These are phyloP conservation scores for Hippasteria phrygiana DNA, from an alignment of 53 echinoderm and acorn worm species.

Conservation along the genomic window DNA sequence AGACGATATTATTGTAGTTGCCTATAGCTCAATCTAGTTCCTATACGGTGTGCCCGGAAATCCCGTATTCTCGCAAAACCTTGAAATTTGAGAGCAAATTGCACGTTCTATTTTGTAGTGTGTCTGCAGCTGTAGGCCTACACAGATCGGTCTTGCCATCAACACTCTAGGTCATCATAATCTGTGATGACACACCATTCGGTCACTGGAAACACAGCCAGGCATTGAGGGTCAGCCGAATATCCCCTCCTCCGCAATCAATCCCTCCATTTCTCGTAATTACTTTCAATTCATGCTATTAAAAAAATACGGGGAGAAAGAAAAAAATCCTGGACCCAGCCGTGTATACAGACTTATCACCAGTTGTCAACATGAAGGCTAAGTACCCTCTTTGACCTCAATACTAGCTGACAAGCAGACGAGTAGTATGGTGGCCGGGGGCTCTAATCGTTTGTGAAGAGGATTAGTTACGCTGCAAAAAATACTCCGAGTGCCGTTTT, in stretches of 20 bases:
- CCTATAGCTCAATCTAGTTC: too few relatives aligned
- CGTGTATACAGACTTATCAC: neutral
- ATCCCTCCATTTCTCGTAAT: constrained; percentile 16
- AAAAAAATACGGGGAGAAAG: neutral
- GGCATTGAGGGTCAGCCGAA: neutral
- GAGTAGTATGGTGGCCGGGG: neutral
- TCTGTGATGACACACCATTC: too few relatives aligned
- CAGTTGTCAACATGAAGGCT: constrained; percentile 16
- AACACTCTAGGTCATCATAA: too few relatives aligned
- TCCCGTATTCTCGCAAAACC: too few relatives aligned
- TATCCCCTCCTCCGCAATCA: constrained; percentile 37
- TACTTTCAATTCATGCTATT: constrained; percentile 47
- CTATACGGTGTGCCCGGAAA: too few relatives aligned
- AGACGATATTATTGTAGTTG: too few relatives aligned
- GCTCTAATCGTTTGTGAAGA: constrained; percentile 4
- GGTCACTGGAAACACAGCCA: neutral
- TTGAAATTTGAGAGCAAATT: too few relatives aligned
- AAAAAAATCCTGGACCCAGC: neutral
- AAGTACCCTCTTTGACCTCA: neutral
- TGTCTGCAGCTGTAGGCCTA: too few relatives aligned
- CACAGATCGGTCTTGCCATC: too few relatives aligned
- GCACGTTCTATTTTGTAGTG: too few relatives aligned
- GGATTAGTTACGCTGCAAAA: constrained; percentile 16
- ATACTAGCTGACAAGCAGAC: constrained; percentile 34
- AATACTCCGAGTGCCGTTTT: constrained; percentile 29